A percentile compares a stretch with the other conserved stretches of the same genome.
phyloP scores from a whole-genome alignment of 2,113 vertebrate species.

The Arizona elegans region DNA sequence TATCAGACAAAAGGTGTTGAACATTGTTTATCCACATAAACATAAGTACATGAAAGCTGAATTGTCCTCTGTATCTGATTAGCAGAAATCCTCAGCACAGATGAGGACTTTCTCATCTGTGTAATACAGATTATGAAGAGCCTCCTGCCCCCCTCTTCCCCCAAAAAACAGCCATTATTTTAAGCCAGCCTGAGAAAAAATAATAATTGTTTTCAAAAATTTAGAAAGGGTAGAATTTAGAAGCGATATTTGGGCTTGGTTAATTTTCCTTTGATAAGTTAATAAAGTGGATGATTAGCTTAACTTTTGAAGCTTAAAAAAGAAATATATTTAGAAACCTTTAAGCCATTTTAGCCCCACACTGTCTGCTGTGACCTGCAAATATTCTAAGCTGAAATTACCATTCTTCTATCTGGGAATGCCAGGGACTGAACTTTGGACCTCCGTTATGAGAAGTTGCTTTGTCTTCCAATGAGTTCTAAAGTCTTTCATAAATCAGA shows the following conservation, averaged over 20 bases:
- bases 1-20: background rate
- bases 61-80: background rate
- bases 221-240: background rate
- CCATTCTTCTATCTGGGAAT: background rate
- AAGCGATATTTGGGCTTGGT: background rate
- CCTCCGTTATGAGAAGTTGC: background rate
- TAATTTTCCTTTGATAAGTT: background rate
- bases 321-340: background rate
- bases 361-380: background rate
- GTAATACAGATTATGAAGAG: background rate
- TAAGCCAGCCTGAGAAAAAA: background rate
- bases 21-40: background rate
- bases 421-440: background rate
- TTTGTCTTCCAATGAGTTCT: background rate
- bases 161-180: background rate
- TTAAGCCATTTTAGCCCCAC: background rate
- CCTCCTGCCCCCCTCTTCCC: background rate
- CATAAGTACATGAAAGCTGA: background rate
- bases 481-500: background rate
- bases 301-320: background rate
- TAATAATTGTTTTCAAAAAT: background rate
- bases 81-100: too few species aligned
- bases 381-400: background rate
- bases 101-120: background rate
- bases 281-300: background rate